Conservation (phyloP, 1,140 invertebrate genomes). For the Apis mellifera region DNA sequence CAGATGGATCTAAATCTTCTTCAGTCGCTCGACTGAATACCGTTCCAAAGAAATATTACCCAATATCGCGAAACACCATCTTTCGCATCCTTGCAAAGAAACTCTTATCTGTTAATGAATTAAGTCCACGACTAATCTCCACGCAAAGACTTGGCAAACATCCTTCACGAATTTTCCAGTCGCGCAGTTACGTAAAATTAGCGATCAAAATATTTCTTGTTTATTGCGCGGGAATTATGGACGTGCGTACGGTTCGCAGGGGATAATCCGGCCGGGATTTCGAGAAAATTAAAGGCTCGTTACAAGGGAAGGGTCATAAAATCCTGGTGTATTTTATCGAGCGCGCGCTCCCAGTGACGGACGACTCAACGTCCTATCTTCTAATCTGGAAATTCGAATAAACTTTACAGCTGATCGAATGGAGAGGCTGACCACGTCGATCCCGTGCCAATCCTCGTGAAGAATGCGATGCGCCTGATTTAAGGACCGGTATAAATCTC, state of each 20-base stretch:
- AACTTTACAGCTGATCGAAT: slow-evolving; percentile 33
- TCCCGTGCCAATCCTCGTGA: neutral
- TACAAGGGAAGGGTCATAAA: slow-evolving; percentile 47
- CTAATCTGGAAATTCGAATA: slow-evolving; percentile 48
- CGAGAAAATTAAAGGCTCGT: slow-evolving; percentile 59
- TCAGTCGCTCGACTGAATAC: no score
- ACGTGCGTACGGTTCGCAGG: neutral
- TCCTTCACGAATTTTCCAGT: neutral
- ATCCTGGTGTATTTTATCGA: slow-evolving; percentile 50
- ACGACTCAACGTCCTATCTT: slow-evolving; percentile 21
- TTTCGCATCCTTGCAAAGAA: no score
- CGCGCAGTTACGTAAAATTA: slow-evolving; percentile 5
- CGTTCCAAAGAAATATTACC: no score
- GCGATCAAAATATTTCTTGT: slow-evolving; percentile 11
- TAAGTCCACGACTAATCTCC: neutral
- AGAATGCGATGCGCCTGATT: slow-evolving; percentile 8
- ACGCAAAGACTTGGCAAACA: neutral
- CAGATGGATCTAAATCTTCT: no score
- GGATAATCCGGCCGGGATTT: slow-evolving; percentile 28
- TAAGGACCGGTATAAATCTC: slow-evolving; percentile 26
- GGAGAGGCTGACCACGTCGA: slow-evolving; percentile 1
- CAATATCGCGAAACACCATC: no score
- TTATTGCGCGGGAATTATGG: neutral
- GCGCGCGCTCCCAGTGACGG: slow-evolving; percentile 31
- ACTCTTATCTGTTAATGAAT: no score